Evolutionary conservation across 2,797 vertebrate genomes (phyloP), one percentile per base, ranked within the genome.

Genomic region (Xyrichtys novacula): DNA sequence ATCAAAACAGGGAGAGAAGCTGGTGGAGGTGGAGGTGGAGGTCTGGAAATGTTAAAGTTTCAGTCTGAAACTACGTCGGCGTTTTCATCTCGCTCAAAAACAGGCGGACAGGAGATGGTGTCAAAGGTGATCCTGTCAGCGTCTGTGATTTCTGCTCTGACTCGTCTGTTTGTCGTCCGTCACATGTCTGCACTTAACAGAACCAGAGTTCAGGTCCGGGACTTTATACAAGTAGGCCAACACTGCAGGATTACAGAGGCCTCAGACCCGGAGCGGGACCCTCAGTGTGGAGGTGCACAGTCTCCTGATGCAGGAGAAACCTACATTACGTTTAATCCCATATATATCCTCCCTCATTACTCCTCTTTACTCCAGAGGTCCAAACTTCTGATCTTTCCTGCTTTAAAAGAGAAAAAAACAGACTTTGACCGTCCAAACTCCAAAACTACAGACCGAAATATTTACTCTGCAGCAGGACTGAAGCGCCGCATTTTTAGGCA

Each of bases 381-480:
- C 3, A 14, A 8, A 9, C 16, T 11, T 19, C 7, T 8, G 17
- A n/a, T n/a, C n/a, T n/a, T n/a, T 5, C 29, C 25, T 15, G 17
- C 8, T 11, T 52, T 52, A n/a, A n/a, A n/a, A n/a, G n/a, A n/a
- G 12, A 50, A 22, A 28, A 26, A 64, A 49, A 12, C 32, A 34
- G 32, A 69, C 65, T 65, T 57, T 46, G 64, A 66, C 52, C 8
- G 60, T 71, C 16, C 65, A 59, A 77, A 78, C 63, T 70, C 47
- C 58, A 47, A 57, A 43, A 25, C 38, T 14, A 17, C 8, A 8
- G n/a, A 25, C 5, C 2, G 55, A 43, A 74, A 56, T 59, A 74
- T 80, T 81, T 81, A 64, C 56, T 0, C 38, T 56, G 34, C 43
- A 53, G 54, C 9, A n/a, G 29, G 29, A 17, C 7, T 14, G 25